Conservation (phyloP, 2,888 invertebrate genomes). For the Cyrtodaria siliqua region DNA sequence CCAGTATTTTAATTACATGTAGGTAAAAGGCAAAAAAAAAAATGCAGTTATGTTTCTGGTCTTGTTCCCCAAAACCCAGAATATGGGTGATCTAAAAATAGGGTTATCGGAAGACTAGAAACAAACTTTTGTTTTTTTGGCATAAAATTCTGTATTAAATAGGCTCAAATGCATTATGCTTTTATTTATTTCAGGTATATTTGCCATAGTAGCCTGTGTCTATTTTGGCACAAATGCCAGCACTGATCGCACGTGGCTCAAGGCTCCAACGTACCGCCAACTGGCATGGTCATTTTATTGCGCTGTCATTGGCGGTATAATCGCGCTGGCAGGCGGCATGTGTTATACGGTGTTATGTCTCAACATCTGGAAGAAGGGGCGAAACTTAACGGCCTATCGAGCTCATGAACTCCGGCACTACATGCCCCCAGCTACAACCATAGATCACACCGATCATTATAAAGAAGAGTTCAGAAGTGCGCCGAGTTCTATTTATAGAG, state of each 20-base stretch:
- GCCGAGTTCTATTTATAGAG: too few relatives aligned
- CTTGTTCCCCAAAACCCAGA: too few relatives aligned
- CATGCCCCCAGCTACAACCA: conserved; percentile 9
- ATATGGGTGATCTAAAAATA: too few relatives aligned
- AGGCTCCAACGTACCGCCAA: conserved; percentile 37
- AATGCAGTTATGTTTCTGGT: too few relatives aligned
- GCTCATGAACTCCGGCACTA: conserved; percentile 53
- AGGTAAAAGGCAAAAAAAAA: too few relatives aligned
- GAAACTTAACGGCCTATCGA: conserved; percentile 42
- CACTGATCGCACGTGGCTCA: conserved; percentile 55
- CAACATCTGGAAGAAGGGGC: conserved; percentile 28
- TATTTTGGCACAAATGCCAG: conserved; percentile 54
- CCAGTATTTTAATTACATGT: too few relatives aligned
- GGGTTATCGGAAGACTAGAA: too few relatives aligned
- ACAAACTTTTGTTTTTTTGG: too few relatives aligned
- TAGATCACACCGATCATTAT: background rate
- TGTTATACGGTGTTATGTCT: conserved; percentile 49
- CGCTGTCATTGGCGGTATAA: conserved; percentile 35
- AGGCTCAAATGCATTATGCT: too few relatives aligned
- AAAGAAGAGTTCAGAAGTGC: too few relatives aligned
- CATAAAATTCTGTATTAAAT: too few relatives aligned
- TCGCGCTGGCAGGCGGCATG: conserved; percentile 32
- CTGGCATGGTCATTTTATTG: conserved; percentile 60
- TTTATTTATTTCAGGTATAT: conserved; percentile 28
- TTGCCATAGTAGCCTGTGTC: conserved; percentile 18